A percentile compares a stretch with the other conserved stretches of the same genome.
These are phyloP conservation scores for Coregonus clupeaformis DNA, from an alignment of 2,113 vertebrate species.

Conservation along the genomic window DNA sequence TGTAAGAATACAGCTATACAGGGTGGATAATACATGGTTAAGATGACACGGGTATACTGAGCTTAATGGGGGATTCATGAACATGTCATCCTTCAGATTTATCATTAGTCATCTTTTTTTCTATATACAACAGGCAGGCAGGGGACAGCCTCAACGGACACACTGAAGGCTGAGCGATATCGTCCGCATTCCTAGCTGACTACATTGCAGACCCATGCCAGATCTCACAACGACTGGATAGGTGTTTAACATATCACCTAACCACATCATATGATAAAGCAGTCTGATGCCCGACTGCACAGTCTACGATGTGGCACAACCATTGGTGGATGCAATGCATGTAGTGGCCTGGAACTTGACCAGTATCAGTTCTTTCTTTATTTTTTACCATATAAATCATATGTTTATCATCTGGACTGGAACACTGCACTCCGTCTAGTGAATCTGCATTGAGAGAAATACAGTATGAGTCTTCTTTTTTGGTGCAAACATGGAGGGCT, in stretches of 20 bases:
- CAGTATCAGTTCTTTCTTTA: no score
- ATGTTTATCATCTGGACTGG: background rate
- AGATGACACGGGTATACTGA: conserved; percentile 98
- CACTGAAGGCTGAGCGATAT: conserved; percentile 79
- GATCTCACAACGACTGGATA: no score
- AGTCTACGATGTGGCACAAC: no score
- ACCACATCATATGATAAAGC: no score
- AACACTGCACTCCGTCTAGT: conserved; percentile 31
- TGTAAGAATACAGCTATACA: conserved; percentile 99
- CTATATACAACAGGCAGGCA: conserved; percentile 71
- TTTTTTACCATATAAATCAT: no score
- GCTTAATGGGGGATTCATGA: conserved; percentile 88
- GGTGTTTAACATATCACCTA: no score
- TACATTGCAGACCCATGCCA: background rate
- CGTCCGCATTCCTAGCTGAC: background rate
- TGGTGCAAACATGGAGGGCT: background rate
- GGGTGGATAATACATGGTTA: conserved; percentile 98
- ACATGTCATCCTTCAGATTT: conserved; percentile 84
- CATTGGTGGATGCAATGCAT: no score
- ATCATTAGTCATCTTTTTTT: conserved; percentile 58
- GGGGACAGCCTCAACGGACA: conserved; percentile 83
- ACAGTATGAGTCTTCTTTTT: background rate
- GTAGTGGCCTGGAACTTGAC: no score
- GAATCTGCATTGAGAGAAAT: conserved; percentile 5
- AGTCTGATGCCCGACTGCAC: no score